phyloP scores from a whole-genome alignment of 2,797 vertebrate genomes.

The Sarcophilus harrisii region DNA sequence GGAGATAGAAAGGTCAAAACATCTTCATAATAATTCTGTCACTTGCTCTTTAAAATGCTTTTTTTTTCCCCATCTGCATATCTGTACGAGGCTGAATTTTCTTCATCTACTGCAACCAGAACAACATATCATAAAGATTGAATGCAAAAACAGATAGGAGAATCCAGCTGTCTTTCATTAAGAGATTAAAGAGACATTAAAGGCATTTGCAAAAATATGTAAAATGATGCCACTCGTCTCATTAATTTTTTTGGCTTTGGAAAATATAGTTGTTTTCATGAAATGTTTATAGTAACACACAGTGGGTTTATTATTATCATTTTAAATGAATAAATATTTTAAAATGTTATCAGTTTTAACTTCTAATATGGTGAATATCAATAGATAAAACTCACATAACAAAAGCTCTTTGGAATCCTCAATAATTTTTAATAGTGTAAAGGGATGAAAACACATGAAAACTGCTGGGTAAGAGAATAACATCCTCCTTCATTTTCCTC shows the following conservation, averaged over 20 bases:
- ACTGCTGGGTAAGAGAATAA: background rate
- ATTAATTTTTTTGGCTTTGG: background rate
- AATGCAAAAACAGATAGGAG: background rate
- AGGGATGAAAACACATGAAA: background rate
- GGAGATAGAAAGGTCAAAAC: background rate
- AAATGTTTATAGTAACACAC: background rate
- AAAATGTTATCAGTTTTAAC: background rate
- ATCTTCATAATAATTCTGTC: background rate
- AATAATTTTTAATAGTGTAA: background rate
- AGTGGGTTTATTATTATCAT: background rate
- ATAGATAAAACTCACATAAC: background rate
- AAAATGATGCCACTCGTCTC: constrained; percentile 2
- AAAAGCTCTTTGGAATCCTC: background rate
- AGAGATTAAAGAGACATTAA: background rate
- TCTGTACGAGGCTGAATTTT: background rate
- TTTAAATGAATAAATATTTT: background rate
- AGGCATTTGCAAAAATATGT: background rate
- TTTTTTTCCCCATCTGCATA: background rate
- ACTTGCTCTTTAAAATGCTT: background rate
- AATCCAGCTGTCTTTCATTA: background rate
- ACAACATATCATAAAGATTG: background rate
- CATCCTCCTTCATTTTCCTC: background rate
- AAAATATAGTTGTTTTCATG: background rate
- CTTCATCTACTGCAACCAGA: background rate
- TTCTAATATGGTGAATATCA: background rate